Base-by-base conservation (phyloP, 2,888 invertebrate species). In the Panzeria rudis region DNA sequence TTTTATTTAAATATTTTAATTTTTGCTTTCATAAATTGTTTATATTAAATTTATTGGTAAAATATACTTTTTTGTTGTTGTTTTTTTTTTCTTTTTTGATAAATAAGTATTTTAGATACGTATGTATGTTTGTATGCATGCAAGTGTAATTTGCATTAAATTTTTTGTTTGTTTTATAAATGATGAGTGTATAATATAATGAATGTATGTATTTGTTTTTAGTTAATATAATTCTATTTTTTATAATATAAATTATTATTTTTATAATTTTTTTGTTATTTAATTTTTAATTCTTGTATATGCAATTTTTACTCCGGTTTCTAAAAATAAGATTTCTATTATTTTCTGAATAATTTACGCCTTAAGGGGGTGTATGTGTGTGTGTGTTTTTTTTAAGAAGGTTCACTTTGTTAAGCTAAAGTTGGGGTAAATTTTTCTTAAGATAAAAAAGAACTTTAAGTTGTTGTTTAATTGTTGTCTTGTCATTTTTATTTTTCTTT, bases 161-260 rank as follows among this genome's bases (percentile, higher is more conserved):
- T 41, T 62, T 62, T 11, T 62, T 75, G 59, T 56, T 64, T 54
- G 8, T 81, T 84, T 77, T 75, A 56, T 35, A 69, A 78, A 79
- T 80, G 77, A 85, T 86, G 77, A 68, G 82, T 82, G 79, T 84
- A 62, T 77, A 80, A 77, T 78, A 76, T 76, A 69, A 78, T 83
- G 64, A 73, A 78, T 72, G 61, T 47, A 78, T 72, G 61, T 47
- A 35, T 50, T 66, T 32, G 2, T 77, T 68, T 61, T 44, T 64
- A 15, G n/a, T 44, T 47, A 32, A 59, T 66, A 52, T 81, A 47
- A 54, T 56, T 56, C 17, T 44, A 47, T 47, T 59, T 17, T 3
- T 73, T 25, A 66, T 25, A 29, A 71, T 83, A 84, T 76, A 84
- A 76, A 56, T 62, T 44, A 44, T 44, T 44, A 25, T 41, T 23